Evolutionary conservation across 2,113 vertebrate genomes (phyloP).

Genomic region (Trogon surrucura): DNA sequence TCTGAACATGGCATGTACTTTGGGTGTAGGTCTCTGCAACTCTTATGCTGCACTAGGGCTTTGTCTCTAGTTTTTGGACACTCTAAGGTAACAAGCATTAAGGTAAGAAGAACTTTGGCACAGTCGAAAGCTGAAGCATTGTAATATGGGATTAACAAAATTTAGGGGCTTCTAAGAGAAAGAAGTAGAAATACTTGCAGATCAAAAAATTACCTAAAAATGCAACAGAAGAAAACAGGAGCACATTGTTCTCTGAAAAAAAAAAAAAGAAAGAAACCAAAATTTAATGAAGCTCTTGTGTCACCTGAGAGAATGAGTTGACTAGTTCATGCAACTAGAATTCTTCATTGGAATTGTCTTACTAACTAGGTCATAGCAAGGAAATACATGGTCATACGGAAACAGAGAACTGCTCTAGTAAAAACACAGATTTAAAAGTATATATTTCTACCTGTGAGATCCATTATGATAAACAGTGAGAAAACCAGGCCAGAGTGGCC

Average conservation of each 20-base stretch:
- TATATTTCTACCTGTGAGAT: neutral
- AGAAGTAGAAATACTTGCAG: neutral
- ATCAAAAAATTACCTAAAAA: neutral
- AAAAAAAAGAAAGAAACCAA: neutral
- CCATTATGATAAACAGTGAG: neutral
- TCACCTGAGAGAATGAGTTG: neutral
- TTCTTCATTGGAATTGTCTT: neutral
- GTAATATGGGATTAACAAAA: neutral
- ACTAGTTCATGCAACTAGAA: neutral
- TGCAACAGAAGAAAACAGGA: neutral
- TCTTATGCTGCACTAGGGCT: neutral
- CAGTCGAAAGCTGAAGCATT: neutral
- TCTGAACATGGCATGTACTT: neutral
- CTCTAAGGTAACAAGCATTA: neutral
- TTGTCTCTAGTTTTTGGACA: neutral
- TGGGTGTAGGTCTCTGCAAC: neutral
- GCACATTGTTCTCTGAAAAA: neutral
- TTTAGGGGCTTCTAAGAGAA: neutral
- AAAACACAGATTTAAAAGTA: neutral
- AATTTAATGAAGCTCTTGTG: slow-evolving; percentile 1
- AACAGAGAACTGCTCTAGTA: neutral
- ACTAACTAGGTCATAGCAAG: neutral
- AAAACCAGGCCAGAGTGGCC: neutral
- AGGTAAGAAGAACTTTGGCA: neutral
- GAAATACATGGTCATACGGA: neutral